Evolutionary conservation across 1,140 invertebrate genomes (phyloP).

Genomic region (Mactra quadrangularis): DNA sequence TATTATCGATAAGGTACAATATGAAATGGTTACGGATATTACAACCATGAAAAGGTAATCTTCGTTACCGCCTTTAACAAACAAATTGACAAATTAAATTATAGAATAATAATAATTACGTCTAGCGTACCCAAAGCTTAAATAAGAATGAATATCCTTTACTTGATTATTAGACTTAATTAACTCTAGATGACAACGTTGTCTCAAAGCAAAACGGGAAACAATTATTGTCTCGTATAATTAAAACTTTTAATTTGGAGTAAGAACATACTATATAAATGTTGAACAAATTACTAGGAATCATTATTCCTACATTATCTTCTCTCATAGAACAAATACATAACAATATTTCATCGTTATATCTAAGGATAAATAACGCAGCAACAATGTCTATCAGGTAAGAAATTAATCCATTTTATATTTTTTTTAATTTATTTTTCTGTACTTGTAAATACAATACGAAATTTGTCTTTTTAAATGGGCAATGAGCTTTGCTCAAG

Average conservation of each 20-base stretch:
- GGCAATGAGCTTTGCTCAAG: too few species aligned
- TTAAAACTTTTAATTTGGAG: background rate
- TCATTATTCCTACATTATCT: too few species aligned
- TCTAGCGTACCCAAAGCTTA: background rate
- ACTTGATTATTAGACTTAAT: background rate
- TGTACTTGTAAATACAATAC: too few species aligned
- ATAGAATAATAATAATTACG: background rate
- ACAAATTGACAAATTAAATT: conserved; percentile 21
- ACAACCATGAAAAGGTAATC: conserved; percentile 20
- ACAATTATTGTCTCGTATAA: background rate
- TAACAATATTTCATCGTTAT: too few species aligned
- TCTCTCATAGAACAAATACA: too few species aligned
- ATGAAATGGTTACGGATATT: background rate
- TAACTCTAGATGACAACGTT: background rate
- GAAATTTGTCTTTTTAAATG: too few species aligned
- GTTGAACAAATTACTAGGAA: background rate
- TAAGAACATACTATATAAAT: background rate
- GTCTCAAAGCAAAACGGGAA: background rate
- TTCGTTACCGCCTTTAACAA: conserved; percentile 2
- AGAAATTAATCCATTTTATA: too few species aligned
- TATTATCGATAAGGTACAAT: background rate
- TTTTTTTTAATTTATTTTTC: too few species aligned
- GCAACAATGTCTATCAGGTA: too few species aligned
- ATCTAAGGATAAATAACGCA: too few species aligned
- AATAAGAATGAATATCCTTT: background rate